Evolutionary conservation across 2,113 vertebrate genomes (phyloP).

Genomic region (Ranitomeya variabilis): DNA sequence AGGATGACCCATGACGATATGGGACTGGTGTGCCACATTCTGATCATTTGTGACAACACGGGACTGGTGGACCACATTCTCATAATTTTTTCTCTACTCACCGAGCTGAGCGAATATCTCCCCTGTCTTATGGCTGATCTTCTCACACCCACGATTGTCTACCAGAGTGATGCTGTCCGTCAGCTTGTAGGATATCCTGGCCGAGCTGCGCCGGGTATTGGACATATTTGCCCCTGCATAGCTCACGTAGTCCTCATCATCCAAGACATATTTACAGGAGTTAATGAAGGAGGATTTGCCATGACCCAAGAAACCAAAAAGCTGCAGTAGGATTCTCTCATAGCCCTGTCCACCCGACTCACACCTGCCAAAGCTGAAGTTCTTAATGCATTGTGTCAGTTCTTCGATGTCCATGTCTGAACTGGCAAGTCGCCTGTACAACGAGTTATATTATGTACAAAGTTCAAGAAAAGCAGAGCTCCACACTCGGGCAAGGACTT

Average conservation of each 20-base stretch:
- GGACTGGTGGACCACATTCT: too few species aligned
- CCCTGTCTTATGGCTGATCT: background rate
- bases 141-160: conserved; percentile 12
- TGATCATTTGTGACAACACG: too few species aligned
- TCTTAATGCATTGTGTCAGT: background rate
- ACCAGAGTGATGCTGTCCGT: conserved; percentile 16
- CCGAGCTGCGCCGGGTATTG: background rate
- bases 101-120: conserved; percentile 34
- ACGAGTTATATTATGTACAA: too few species aligned
- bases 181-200: background rate
- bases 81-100: background rate
- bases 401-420: background rate
- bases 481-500: too few species aligned
- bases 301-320: too few species aligned
- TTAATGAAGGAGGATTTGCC: too few species aligned
- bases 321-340: too few species aligned
- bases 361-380: background rate
- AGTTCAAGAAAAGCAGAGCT: too few species aligned
- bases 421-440: too few species aligned
- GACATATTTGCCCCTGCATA: background rate
- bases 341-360: background rate
- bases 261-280: conserved; percentile 4
- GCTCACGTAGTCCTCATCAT: background rate
- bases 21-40: too few species aligned
- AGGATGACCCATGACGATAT: too few species aligned